phyloP scores from a whole-genome alignment of 2,113 vertebrate genomes.

The Donacobius atricapilla region DNA sequence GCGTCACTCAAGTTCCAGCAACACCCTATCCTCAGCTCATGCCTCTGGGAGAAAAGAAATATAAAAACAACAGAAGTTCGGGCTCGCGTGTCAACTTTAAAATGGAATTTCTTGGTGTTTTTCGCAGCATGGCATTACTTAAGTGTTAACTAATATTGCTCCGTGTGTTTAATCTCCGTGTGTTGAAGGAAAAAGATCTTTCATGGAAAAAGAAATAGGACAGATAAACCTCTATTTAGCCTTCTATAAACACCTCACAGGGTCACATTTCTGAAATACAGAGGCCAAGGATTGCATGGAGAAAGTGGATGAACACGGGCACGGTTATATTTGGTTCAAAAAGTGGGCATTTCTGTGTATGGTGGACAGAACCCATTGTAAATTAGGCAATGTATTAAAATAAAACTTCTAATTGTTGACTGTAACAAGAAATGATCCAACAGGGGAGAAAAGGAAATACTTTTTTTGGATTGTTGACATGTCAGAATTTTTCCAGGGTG shows the following conservation, averaged over 20 bases:
- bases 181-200: slow-evolving; percentile 61
- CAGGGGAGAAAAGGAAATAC: background rate
- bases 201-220: slow-evolving; percentile 59
- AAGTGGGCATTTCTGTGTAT: background rate
- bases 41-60: background rate
- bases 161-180: slow-evolving; percentile 18
- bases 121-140: background rate
- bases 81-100: background rate
- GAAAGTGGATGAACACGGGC: background rate
- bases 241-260: slow-evolving; percentile 52
- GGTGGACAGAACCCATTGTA: background rate
- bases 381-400: background rate
- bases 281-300: background rate
- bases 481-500: background rate
- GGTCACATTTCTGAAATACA: slow-evolving; percentile 32
- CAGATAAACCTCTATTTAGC: slow-evolving; percentile 63
- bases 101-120: slow-evolving; percentile 44
- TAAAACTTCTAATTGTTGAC: background rate
- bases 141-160: slow-evolving; percentile 51
- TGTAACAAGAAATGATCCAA: background rate
- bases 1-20: background rate
- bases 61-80: background rate
- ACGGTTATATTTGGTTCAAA: background rate
- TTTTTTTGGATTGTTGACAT: background rate
- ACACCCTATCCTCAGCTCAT: background rate